Evolutionary conservation across 2,797 vertebrate genomes (phyloP), one percentile per base, ranked within the genome.

Genomic region (Poecilia velifera): DNA sequence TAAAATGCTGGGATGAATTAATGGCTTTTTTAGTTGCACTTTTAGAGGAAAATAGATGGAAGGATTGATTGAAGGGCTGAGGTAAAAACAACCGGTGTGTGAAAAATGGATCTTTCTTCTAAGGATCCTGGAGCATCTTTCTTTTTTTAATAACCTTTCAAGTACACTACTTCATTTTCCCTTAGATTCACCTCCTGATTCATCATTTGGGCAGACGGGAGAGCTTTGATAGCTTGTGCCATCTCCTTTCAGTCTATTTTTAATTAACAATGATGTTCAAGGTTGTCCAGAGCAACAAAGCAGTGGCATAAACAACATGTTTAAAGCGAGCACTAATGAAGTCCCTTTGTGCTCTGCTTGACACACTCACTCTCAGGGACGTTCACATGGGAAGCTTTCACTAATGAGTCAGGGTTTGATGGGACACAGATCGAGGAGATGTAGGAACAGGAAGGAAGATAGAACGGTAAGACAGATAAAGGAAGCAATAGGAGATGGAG

Each of bases 241-340:
- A 76, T 84, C 74, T 62, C 2, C 34, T 7, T 72, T 68, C 53
- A 34, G 31, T 82, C 79, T 92, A 88, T 90, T 92, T 90, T 90
- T 90, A 89, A 78, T 76, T 59, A 66, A 47, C 78, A 79, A 25
- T 77, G 73, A 76, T 71, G 87, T 85, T 88, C 89, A 89, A 87
- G 88, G 92, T 91, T 91, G 88, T 90, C 82, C 73, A 66, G 77
- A 88, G 88, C 87, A 90, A 88, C 85, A 86, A 84, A 82, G 83
- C n/a, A 10, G 76, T 73, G 84, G 82, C 89, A 89, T 80, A 87
- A 93, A 91, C 88, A 91, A 86, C 85, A 84, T 74, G 72, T 89
- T 89, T 88, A 89, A 89, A 88, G 88, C 83, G 81, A 85, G 88
- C 86, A 77, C 90, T 92, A 94, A 92, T 92, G 91, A 93, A 91